Percentiles rank a stretch among this genome's conserved stretches.
phyloP scores from a whole-genome alignment of 2,888 invertebrate species.

The Clivina fossor region DNA sequence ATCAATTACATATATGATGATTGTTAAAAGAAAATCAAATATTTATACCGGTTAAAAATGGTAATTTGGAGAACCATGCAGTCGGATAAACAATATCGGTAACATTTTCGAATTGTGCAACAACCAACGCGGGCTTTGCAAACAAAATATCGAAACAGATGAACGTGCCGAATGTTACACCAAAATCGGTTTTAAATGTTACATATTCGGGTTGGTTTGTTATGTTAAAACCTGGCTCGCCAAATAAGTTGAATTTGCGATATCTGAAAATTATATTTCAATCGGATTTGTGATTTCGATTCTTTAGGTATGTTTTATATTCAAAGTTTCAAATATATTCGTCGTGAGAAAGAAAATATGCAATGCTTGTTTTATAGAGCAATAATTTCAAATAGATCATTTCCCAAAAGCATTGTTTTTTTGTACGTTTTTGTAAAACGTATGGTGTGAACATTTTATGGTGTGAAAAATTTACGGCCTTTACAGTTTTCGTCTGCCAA shows the following conservation, averaged over 20 bases:
- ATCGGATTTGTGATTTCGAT: no score
- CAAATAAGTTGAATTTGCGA: slow-evolving; percentile 9
- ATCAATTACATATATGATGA: not conserved
- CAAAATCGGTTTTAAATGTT: slow-evolving; percentile 13
- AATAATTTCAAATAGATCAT: no score
- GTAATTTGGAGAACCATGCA: slow-evolving; percentile 60
- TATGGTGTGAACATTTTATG: no score
- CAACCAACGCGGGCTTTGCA: slow-evolving; percentile 32
- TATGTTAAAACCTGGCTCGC: slow-evolving; percentile 1
- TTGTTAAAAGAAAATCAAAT: not conserved
- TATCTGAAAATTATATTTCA: slow-evolving; percentile 4
- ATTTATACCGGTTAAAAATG: slow-evolving; percentile 54
- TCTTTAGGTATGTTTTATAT: no score
- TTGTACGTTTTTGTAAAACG: no score
- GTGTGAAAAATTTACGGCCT: no score
- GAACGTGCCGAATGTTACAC: slow-evolving; percentile 4
- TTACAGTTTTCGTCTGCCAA: no score
- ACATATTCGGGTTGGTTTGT: slow-evolving; percentile 2
- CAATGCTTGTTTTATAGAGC: no score
- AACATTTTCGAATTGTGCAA: slow-evolving; percentile 48
- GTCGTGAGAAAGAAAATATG: no score
- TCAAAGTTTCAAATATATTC: no score
- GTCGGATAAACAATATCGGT: slow-evolving; percentile 56
- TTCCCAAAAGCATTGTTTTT: no score
- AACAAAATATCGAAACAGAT: slow-evolving; percentile 10